phyloP scores from a whole-genome alignment of 2,797 vertebrate genomes.

The Onychomys torridus region DNA sequence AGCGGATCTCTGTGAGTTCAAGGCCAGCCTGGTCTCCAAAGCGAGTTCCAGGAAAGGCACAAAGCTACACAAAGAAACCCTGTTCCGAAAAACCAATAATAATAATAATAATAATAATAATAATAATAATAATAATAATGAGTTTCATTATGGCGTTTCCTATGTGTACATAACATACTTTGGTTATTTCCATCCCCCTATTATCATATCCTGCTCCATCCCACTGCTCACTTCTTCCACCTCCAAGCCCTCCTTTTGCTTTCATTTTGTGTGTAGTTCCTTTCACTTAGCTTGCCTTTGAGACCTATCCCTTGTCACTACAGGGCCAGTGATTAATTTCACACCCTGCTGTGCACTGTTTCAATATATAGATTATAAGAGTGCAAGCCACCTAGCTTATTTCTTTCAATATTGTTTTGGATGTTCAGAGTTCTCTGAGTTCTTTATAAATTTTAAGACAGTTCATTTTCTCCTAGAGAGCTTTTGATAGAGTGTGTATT shows the following conservation, averaged over 20 bases:
- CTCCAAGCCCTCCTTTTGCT: neutral
- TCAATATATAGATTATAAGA: neutral
- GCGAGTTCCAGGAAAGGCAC: too few species aligned
- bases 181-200: neutral
- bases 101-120: too few species aligned
- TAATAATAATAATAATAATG: too few species aligned
- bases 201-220: too few species aligned
- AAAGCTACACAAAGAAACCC: too few species aligned
- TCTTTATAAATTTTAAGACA: neutral
- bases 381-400: neutral
- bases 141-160: too few species aligned
- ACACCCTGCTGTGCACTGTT: neutral
- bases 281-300: conserved; percentile 51
- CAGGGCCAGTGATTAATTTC: conserved; percentile 13
- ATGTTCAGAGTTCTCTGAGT: conserved; percentile 10
- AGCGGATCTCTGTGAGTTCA: too few species aligned
- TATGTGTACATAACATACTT: neutral
- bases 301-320: neutral
- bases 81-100: too few species aligned
- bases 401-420: conserved; percentile 45
- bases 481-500: neutral
- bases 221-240: neutral
- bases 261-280: neutral
- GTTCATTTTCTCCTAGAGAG: neutral
- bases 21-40: too few species aligned